These are phyloP conservation scores for Nannoperca obscura DNA, from an alignment of 2,797 vertebrate species.

Conservation along the genomic window DNA sequence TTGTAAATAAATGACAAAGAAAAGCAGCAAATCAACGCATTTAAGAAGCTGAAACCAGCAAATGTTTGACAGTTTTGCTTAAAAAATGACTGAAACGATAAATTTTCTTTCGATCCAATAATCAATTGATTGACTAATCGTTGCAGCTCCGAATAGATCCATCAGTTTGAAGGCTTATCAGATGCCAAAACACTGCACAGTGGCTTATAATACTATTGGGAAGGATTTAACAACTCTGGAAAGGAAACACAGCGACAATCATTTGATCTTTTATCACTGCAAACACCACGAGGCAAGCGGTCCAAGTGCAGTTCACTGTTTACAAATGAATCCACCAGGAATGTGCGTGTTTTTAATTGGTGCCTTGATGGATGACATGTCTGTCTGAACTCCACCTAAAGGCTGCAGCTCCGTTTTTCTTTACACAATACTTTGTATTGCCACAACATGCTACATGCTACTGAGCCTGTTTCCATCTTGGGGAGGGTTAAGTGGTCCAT, in stretches of 20 bases:
- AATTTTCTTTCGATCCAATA: too few relatives aligned
- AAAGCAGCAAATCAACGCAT: too few relatives aligned
- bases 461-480: neutral
- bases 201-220: neutral
- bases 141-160: neutral
- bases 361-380: neutral
- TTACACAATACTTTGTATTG: neutral
- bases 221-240: neutral
- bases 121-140: too few relatives aligned
- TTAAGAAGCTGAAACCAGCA: too few relatives aligned
- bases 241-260: neutral
- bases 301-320: neutral
- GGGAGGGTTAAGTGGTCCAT: constrained; percentile 4
- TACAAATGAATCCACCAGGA: neutral
- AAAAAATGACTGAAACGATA: too few relatives aligned
- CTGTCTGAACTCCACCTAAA: neutral
- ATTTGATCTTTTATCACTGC: neutral
- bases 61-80: too few relatives aligned
- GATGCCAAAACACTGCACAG: neutral
- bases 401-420: neutral
- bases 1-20: too few relatives aligned
- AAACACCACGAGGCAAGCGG: neutral
- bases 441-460: neutral
- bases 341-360: constrained; percentile 4
- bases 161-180: neutral